phyloP scores from a whole-genome alignment of 1,140 invertebrate genomes.

The Drosophila sturtevanti region DNA sequence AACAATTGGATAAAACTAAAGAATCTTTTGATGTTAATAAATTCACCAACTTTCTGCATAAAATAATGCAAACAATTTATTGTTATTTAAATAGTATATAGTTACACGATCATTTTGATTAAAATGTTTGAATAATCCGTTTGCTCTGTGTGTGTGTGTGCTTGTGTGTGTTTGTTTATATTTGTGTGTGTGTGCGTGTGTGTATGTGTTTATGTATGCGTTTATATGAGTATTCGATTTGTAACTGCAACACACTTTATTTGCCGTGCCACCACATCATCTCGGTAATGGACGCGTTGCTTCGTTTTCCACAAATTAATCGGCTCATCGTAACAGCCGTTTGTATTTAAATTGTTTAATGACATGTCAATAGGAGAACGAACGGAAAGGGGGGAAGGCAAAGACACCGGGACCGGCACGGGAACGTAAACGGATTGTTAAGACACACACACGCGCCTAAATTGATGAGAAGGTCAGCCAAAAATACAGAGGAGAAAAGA shows the following conservation, averaged over 20 bases:
- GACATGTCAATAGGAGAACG: constrained; percentile 50
- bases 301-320: constrained; percentile 71
- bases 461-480: constrained; percentile 7
- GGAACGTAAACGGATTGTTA: not conserved
- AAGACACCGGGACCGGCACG: not conserved
- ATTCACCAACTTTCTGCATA: too few relatives aligned
- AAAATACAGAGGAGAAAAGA: not conserved
- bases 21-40: too few relatives aligned
- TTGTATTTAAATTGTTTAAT: constrained; percentile 62
- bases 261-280: constrained; percentile 52
- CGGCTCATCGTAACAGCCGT: constrained; percentile 54
- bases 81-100: not conserved
- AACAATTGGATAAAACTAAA: too few relatives aligned
- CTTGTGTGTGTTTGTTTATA: not conserved
- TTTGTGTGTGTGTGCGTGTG: not conserved
- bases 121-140: not conserved
- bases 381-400: not conserved
- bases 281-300: constrained; percentile 73
- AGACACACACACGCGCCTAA: not conserved
- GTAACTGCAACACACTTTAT: constrained; percentile 57
- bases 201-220: constrained; percentile 19
- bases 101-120: not conserved
- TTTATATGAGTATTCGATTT: not conserved
- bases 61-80: not conserved
- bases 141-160: not conserved